A percentile compares a stretch with the other conserved stretches of the same genome.
These are phyloP conservation scores for Aricia agestis DNA, from an alignment of 1,140 invertebrate genomes.

Conservation along the genomic window DNA sequence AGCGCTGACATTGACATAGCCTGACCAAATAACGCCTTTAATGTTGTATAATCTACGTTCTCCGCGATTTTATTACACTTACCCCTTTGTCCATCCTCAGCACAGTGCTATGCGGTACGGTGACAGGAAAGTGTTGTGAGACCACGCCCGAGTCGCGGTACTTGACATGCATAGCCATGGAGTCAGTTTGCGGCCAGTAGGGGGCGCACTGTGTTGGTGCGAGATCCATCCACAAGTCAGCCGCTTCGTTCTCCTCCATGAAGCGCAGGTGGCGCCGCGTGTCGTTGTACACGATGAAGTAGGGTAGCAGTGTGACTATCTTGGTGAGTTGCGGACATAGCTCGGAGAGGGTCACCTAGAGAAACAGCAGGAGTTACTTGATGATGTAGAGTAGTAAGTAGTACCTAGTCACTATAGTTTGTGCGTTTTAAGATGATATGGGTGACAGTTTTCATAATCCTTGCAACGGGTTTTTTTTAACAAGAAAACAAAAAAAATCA, in stretches of 20 bases:
- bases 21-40: no score
- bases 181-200: conserved; percentile 89
- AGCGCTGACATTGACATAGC: no score
- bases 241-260: conserved; percentile 91
- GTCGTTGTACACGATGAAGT: conserved; percentile 88
- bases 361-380: not conserved
- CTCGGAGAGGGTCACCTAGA: conserved; percentile 79
- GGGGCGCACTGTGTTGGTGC: conserved; percentile 81
- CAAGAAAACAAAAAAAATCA: no score
- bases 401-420: no score
- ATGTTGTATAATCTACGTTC: no score
- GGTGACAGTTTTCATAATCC: no score
- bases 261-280: conserved; percentile 83
- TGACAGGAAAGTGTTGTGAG: conserved; percentile 87
- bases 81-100: conserved; percentile 90
- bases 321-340: conserved; percentile 86
- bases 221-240: conserved; percentile 89
- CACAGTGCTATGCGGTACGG: conserved; percentile 82
- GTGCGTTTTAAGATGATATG: no score
- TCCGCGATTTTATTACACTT: conserved; percentile 41
- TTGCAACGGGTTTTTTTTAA: no score
- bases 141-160: conserved; percentile 85
- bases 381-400: no score
- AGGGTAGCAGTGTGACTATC: conserved; percentile 89
- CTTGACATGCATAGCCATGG: conserved; percentile 88